These are phyloP conservation scores for Chouioia cunea DNA, from an alignment of 2,888 invertebrate species.

Conservation along the genomic window DNA sequence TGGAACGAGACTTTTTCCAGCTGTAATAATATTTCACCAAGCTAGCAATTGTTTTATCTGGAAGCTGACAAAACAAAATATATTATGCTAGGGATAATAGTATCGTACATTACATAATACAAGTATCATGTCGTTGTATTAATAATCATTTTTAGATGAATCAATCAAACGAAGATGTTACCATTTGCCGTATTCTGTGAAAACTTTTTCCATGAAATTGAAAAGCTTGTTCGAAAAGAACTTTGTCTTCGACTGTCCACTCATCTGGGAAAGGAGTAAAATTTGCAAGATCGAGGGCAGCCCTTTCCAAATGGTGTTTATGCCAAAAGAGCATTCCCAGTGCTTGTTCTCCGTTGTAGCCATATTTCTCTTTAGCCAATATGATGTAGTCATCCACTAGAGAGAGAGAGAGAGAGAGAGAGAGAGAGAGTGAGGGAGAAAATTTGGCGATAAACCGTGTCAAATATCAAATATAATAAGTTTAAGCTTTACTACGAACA, in stretches of 20 bases:
- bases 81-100: neutral
- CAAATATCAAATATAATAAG: constrained; percentile 15
- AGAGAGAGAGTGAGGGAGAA: constrained; percentile 9
- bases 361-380: constrained; percentile 96
- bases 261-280: constrained; percentile 98
- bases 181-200: constrained; percentile 97
- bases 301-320: constrained; percentile 93
- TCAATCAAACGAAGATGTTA: constrained; percentile 63
- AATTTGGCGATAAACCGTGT: too few relatives aligned
- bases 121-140: too few relatives aligned
- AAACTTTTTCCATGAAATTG: constrained; percentile 99
- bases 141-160: neutral
- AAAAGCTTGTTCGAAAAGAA: constrained; percentile 97
- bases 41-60: constrained; percentile 96
- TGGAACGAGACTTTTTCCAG: constrained; percentile 96
- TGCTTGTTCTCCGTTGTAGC: constrained; percentile 97
- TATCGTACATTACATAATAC: too few relatives aligned
- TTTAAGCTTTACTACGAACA: constrained; percentile 22
- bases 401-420: constrained; percentile 45
- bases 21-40: constrained; percentile 98
- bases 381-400: constrained; percentile 95
- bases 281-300: constrained; percentile 93
- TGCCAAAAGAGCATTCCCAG: constrained; percentile 99
- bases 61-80: constrained; percentile 75
- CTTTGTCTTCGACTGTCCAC: constrained; percentile 98